Conservation (phyloP, 2,888 invertebrate genomes). For the Polyommatus icarus region DNA sequence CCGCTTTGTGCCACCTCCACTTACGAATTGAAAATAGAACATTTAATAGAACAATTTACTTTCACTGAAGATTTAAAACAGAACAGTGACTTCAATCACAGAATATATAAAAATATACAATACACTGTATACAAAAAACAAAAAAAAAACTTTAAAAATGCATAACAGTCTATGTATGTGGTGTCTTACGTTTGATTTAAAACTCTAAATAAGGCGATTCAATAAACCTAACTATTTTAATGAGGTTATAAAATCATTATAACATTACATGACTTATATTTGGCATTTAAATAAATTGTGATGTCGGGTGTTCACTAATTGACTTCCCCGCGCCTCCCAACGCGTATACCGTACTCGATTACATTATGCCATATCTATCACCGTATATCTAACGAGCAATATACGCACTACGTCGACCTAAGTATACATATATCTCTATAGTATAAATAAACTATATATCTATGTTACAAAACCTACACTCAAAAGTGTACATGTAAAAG, state of each 20-base stretch:
- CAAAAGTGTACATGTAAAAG: conserved; percentile 77
- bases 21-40: conserved; percentile 3
- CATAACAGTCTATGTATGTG: conserved; percentile 73
- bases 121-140: conserved; percentile 45
- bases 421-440: conserved; percentile 65
- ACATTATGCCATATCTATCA: conserved; percentile 70
- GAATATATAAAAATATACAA: conserved; percentile 44
- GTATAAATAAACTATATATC: conserved; percentile 74
- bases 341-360: conserved; percentile 37
- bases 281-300: conserved; percentile 66
- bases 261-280: conserved; percentile 58
- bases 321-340: conserved; percentile 40
- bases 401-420: conserved; percentile 62
- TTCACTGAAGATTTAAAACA: conserved; percentile 38
- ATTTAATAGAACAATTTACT: conserved; percentile 11
- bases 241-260: conserved; percentile 64
- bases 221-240: conserved; percentile 66
- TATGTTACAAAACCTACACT: conserved; percentile 73
- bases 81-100: conserved; percentile 44
- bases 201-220: conserved; percentile 69
- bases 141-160: conserved; percentile 65
- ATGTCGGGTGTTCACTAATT: conserved; percentile 48
- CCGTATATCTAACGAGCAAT: conserved; percentile 67
- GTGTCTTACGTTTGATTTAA: conserved; percentile 60
- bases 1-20: background rate